Evolutionary conservation across 2,797 vertebrate genomes (phyloP).

Genomic region (Decapterus maruadsi): DNA sequence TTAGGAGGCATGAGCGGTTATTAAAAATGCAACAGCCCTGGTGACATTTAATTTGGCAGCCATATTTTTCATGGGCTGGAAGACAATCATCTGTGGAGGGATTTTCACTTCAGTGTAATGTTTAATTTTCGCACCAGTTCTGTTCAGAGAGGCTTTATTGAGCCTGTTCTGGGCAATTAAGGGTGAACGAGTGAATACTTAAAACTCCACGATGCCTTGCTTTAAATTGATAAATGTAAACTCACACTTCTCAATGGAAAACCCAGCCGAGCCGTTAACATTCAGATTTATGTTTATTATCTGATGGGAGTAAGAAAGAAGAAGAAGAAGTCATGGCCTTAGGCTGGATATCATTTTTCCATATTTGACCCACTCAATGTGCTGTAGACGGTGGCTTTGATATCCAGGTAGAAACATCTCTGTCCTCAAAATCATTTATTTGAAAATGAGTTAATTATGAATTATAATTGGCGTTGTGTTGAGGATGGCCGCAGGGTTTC

Average conservation of each 20-base stretch:
- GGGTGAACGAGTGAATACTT: slow-evolving; percentile 30
- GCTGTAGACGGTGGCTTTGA: background rate
- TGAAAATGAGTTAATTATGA: slow-evolving; percentile 13
- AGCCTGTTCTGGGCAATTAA: slow-evolving; percentile 28
- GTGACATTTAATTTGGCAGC: slow-evolving; percentile 73
- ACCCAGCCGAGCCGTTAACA: background rate
- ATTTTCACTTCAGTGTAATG: slow-evolving; percentile 46
- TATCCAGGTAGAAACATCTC: background rate
- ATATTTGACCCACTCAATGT: slow-evolving; percentile 5
- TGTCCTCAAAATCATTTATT: background rate
- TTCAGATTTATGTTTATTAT: slow-evolving; percentile 1
- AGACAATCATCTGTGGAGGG: slow-evolving; percentile 29
- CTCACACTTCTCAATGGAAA: background rate
- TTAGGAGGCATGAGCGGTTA: slow-evolving; percentile 51
- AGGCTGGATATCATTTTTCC: background rate
- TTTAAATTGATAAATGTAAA: slow-evolving; percentile 37
- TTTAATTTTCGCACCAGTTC: slow-evolving; percentile 58
- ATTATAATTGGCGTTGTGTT: background rate
- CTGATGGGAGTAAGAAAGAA: background rate
- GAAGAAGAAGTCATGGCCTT: background rate
- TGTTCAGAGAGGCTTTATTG: slow-evolving; percentile 53
- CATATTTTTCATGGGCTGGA: slow-evolving; percentile 31
- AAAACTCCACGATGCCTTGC: slow-evolving; percentile 9
- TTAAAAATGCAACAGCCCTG: slow-evolving; percentile 73
- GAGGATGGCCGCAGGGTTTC: background rate